A percentile compares a stretch with the other conserved stretches of the same genome.
Evolutionary conservation across 2,797 vertebrate genomes (phyloP).

Genomic region (Buphagus erythrorhynchus): DNA sequence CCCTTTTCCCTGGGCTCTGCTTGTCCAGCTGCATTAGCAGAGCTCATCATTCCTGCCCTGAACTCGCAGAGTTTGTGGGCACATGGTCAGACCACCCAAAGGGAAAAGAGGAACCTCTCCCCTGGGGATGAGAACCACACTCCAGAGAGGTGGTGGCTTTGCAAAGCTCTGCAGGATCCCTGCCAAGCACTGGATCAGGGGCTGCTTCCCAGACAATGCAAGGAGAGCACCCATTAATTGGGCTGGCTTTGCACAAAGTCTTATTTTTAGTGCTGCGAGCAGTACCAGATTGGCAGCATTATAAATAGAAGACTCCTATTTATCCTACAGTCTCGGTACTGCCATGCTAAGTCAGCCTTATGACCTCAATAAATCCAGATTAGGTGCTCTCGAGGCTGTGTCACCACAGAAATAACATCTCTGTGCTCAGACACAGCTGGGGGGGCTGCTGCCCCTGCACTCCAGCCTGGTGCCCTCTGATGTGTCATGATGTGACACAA

Average conservation of each 20-base stretch:
- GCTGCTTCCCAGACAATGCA: not conserved
- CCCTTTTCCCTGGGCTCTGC: not conserved
- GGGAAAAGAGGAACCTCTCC: not conserved
- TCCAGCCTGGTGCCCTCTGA: not conserved
- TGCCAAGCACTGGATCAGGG: not conserved
- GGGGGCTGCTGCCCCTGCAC: not conserved
- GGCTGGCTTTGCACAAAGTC: not conserved
- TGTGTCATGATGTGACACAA: not conserved
- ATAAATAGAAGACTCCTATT: conserved; percentile 61
- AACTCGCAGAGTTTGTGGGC: not conserved
- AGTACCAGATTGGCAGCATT: conserved; percentile 14
- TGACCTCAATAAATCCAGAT: conserved; percentile 56
- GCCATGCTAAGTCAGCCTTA: conserved; percentile 3
- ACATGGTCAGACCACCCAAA: rapidly evolving
- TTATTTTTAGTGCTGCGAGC: conserved; percentile 27
- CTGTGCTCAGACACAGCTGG: not conserved
- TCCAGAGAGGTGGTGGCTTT: not conserved
- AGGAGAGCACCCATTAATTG: not conserved
- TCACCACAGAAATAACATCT: not conserved
- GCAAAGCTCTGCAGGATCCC: not conserved
- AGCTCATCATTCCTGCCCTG: not conserved
- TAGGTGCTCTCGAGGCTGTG: conserved; percentile 18
- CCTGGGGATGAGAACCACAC: rapidly evolving
- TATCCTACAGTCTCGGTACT: not conserved
- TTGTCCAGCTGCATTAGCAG: not conserved